Base-by-base conservation (phyloP, 2,888 invertebrate genomes). In the Melipona bicolor region DNA sequence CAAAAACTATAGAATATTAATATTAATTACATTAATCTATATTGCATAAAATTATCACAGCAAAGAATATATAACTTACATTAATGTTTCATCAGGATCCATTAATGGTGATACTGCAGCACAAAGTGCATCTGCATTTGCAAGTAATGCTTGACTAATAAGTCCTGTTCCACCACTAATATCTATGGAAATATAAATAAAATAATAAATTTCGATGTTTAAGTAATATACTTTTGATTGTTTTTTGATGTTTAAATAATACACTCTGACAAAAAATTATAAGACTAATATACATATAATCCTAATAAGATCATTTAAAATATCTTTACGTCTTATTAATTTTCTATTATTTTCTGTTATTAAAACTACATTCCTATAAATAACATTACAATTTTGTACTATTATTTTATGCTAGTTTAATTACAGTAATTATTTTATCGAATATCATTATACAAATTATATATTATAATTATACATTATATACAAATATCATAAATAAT, bases 71-170 rank as follows among this genome's bases (percentile, higher is more conserved):
- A 49, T 5, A 49, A 93, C 94, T 93, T 92, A 96, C 93, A 97
- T 95, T 3, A 98, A 95, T 0, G 97, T 97, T 92, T 98, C 98
- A 92, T 98, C 98, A 0, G 98, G 98, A 93, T 98, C 98, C 97
- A 99, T 98, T 19, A 99, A 95, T 0, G 99, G 98, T 83, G 98
- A 98, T n/a, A 98, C 99, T 1, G 99, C 98, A 1, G 99, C 99
- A 94, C 99, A 99, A 9, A 99, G 95, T 1, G 99, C 98, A 93
- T 99, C 99, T 5, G 99, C 99, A 94, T 99, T 99, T 71, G 99
- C 99, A 85, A 99, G 95, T 43, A 99, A 96, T 91, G 99, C 99
- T 95, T 99, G 98, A 91, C 99, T 98, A 91, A 99, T 98, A 91
- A 99, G 97, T 36, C 99, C 98, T 54, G 97, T 96, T 83, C 97